Conservation (phyloP, 1,140 invertebrate species). For the Calliphora vicina region DNA sequence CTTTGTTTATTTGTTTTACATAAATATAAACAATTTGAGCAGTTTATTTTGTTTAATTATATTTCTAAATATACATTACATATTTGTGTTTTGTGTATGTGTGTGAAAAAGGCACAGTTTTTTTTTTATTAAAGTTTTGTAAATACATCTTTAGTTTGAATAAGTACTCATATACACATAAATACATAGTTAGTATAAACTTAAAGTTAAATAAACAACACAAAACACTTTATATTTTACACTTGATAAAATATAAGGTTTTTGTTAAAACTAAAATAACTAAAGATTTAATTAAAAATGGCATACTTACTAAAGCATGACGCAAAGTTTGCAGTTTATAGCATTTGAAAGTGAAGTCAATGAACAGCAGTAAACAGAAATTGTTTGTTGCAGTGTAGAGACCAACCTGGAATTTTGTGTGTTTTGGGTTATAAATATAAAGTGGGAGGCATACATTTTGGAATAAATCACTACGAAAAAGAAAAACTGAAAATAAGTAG, state of each 20-base stretch:
- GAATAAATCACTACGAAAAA: too few species aligned
- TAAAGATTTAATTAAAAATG: conserved; percentile 5
- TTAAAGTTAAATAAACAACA: neutral
- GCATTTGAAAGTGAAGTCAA: conserved; percentile 10
- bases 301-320: conserved; percentile 16
- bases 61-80: neutral
- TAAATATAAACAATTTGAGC: neutral
- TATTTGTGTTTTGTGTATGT: neutral
- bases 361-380: conserved; percentile 13
- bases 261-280: conserved; percentile 16
- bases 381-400: conserved; percentile 4
- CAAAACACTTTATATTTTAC: conserved; percentile 27
- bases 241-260: conserved; percentile 32
- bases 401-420: neutral
- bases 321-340: neutral
- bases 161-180: conserved; percentile 2
- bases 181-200: neutral
- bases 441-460: too few species aligned
- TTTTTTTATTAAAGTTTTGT: conserved; percentile 15
- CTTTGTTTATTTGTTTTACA: neutral
- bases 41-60: neutral
- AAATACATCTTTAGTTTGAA: conserved; percentile 13
- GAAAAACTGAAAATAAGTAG: too few species aligned
- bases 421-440: neutral
- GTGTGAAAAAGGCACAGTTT: conserved; percentile 5